Evolutionary conservation across 1,140 invertebrate species (phyloP), one percentile per base, ranked within the genome.

Genomic region (Vanessa atalanta): DNA sequence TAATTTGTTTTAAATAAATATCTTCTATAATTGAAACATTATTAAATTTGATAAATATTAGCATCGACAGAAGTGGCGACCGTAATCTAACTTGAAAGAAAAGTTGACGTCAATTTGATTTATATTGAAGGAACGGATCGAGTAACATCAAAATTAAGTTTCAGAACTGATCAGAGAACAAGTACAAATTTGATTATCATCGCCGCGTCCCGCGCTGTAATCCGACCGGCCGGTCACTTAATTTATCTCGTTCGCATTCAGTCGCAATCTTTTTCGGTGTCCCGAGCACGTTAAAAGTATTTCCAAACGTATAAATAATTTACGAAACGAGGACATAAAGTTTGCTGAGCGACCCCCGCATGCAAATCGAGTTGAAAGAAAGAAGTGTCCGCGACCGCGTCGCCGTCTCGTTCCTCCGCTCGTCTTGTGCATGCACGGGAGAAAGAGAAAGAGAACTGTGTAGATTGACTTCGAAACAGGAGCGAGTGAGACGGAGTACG

Each of bases 241-340:
- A 91, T 89, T 85, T 85, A 66, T 61, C 55, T 66, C 72, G 72
- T 73, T 75, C 81, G 83, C 82, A 82, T 89, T 88, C 83, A 83
- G 69, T 79, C 86, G 57, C 57, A 92, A 90, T 92, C 88, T 91
- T 89, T 88, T 89, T 85, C 83, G 79, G 80, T 79, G 77, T 79
- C 75, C 80, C 79, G 81, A 83, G 77, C 79, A 82, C 76, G 87
- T 90, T 90, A 91, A 93, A 92, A 91, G 86, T 90, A 93, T 91
- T 91, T 91, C 82, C 88, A 88, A 90, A 91, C 81, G 89, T 85
- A 90, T 93, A 89, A 93, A 93, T 93, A 91, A 93, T 93, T 91
- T 91, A 93, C 86, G 86, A 87, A 90, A 91, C 85, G 88, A 91
- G 88, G 88, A 93, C 89, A 90, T 90, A 91, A 93, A 93, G 87